phyloP scores from a whole-genome alignment of 2,113 vertebrate genomes.

The Panurus biarmicus region DNA sequence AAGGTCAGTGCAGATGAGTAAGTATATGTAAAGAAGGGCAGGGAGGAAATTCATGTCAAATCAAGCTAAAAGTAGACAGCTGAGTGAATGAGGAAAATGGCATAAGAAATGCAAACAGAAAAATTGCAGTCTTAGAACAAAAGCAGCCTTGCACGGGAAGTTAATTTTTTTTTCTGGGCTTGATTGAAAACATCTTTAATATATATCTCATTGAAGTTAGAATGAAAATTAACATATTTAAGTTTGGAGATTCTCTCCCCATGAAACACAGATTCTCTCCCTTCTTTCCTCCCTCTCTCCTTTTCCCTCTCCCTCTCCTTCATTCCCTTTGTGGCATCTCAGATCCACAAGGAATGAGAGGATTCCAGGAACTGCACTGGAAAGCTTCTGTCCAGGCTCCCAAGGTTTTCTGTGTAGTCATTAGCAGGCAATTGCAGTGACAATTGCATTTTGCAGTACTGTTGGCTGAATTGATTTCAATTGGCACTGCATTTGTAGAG shows the following conservation, averaged over 20 bases:
- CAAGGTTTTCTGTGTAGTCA: not conserved
- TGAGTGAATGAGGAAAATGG: not conserved
- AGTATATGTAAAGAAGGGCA: conserved; percentile 19
- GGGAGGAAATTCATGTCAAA: conserved; percentile 1
- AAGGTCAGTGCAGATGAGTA: conserved; percentile 48
- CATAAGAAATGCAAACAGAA: not conserved
- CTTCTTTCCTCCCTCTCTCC: accelerated
- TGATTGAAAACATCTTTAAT: not conserved
- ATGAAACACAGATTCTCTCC: not conserved
- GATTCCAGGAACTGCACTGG: not conserved
- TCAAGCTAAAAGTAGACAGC: conserved; percentile 10
- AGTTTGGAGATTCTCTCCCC: not conserved
- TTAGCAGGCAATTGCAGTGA: not conserved
- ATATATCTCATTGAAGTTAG: not conserved
- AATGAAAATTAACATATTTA: not conserved
- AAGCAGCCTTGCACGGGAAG: not conserved
- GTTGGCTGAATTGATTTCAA: not conserved
- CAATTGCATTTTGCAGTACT: not conserved
- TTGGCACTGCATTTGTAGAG: not conserved
- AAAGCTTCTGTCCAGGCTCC: not conserved
- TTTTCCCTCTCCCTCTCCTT: not conserved
- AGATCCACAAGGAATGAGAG: not conserved
- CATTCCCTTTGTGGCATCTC: not conserved
- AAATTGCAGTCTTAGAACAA: not conserved
- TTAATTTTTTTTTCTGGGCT: not conserved